phyloP scores from a whole-genome alignment of 2,797 vertebrate species.

The Sebastes minor region DNA sequence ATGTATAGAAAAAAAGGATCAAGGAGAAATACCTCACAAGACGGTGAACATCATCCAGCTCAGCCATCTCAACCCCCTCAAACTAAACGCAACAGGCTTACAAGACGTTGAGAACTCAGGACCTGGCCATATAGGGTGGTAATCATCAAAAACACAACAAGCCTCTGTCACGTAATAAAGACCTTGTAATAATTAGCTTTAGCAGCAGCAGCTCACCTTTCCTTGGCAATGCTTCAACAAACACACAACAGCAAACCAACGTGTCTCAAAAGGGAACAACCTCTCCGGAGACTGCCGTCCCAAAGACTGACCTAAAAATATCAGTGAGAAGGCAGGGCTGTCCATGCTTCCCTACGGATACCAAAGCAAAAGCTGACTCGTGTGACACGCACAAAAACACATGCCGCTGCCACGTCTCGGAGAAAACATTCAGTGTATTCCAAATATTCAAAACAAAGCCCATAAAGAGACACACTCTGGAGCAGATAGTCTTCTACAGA shows the following conservation, averaged over 20 bases:
- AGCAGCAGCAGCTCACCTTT: constrained; percentile 56
- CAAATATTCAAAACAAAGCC: constrained; percentile 58
- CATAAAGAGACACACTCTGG: background rate
- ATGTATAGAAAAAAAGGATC: background rate
- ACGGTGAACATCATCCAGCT: constrained; percentile 63
- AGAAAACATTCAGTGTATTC: constrained; percentile 45
- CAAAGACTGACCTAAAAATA: constrained; percentile 84
- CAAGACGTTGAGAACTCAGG: constrained; percentile 28
- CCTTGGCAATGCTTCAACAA: constrained; percentile 48
- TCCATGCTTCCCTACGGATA: constrained; percentile 62
- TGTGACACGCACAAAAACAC: constrained; percentile 55
- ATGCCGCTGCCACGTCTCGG: constrained; percentile 30
- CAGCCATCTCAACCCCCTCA: constrained; percentile 71
- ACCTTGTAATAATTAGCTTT: constrained; percentile 3
- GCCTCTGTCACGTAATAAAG: constrained; percentile 5
- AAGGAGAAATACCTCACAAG: constrained; percentile 68
- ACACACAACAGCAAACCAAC: constrained; percentile 33
- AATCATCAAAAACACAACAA: constrained; percentile 47
- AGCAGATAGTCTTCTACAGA: background rate
- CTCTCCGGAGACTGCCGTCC: constrained; percentile 59
- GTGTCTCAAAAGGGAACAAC: constrained; percentile 54
- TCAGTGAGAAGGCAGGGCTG: constrained; percentile 61
- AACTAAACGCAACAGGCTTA: constrained; percentile 61
- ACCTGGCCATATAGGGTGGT: constrained; percentile 61
- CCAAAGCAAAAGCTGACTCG: constrained; percentile 56